A percentile compares a stretch with the other conserved stretches of the same genome.
Evolutionary conservation across 2,113 vertebrate species (phyloP).

Genomic region (Dermatemys mawii): DNA sequence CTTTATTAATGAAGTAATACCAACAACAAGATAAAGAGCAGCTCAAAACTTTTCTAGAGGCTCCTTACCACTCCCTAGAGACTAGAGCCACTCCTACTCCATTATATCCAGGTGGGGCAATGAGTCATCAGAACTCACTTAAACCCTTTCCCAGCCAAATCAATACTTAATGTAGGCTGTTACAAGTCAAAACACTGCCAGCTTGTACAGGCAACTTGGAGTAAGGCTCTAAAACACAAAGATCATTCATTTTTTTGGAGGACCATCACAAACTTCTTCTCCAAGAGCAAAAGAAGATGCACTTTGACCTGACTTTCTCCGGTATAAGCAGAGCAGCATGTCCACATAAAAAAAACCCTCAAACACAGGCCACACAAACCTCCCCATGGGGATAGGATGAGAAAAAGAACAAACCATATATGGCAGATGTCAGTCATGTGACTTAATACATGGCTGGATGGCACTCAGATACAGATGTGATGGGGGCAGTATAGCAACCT

Average conservation of each 20-base stretch:
- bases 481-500: neutral
- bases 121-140: neutral
- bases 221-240: neutral
- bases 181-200: neutral
- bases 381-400: neutral
- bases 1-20: fast-evolving
- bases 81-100: neutral
- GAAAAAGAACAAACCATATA: too few relatives aligned
- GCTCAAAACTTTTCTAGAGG: too few relatives aligned
- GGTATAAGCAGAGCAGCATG: neutral
- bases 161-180: neutral
- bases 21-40: fast-evolving
- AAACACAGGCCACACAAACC: too few relatives aligned
- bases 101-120: neutral
- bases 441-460: neutral
- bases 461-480: neutral
- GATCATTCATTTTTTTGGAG: neutral
- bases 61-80: neutral
- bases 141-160: neutral
- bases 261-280: neutral
- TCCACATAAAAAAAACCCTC: neutral
- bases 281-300: neutral
- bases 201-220: neutral
- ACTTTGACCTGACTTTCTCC: neutral
- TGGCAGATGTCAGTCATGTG: too few relatives aligned